Conservation (phyloP, 2,888 invertebrate genomes). For the Microctonus hyperodae region DNA sequence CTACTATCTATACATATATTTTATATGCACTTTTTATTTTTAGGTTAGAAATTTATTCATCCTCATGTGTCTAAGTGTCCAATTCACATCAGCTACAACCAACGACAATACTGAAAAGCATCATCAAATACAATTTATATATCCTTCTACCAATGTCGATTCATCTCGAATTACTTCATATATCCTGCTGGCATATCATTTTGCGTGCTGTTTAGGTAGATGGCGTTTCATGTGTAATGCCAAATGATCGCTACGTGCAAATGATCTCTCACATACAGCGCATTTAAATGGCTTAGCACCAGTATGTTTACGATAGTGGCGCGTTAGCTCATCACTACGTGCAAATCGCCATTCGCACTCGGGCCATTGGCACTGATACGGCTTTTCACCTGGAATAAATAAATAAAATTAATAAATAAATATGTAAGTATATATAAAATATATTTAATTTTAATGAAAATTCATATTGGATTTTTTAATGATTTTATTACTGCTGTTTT, state of each 20-base stretch:
- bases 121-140: not conserved
- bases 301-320: conserved; percentile 96
- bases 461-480: no score
- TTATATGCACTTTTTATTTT: not conserved
- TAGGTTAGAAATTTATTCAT: no score
- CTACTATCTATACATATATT: not conserved
- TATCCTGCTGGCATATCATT: conserved; percentile 64
- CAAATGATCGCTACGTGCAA: conserved; percentile 94
- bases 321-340: conserved; percentile 92
- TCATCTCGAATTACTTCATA: not conserved
- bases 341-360: conserved; percentile 98
- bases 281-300: conserved; percentile 98
- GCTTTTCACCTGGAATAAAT: conserved; percentile 85
- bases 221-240: conserved; percentile 97
- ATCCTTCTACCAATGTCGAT: not conserved
- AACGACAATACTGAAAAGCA: not conserved
- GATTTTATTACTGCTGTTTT: no score
- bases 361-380: conserved; percentile 97
- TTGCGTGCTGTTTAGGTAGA: conserved; percentile 82
- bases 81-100: no score
- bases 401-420: not conserved
- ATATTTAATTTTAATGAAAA: no score
- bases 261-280: conserved; percentile 92
- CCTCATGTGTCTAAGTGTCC: no score
- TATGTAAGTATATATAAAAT: no score